Evolutionary conservation across 1,140 invertebrate species (phyloP).

Genomic region (Chironomus striatipennis): DNA sequence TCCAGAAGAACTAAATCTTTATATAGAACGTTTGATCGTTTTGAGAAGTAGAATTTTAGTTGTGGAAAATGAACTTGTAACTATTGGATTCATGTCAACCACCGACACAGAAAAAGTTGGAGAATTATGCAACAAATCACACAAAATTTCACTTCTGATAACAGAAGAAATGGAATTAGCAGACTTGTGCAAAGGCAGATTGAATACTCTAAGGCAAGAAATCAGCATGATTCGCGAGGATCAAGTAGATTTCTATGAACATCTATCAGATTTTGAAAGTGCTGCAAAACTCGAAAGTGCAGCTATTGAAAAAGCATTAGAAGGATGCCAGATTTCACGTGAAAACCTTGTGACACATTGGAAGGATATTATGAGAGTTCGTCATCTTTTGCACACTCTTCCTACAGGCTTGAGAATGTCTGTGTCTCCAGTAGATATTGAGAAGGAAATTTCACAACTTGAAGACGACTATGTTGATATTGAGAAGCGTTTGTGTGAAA

Average conservation of each 20-base stretch:
- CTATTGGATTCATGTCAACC: conserved; percentile 59
- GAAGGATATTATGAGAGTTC: conserved; percentile 63
- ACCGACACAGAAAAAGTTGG: conserved; percentile 67
- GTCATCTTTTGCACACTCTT: conserved; percentile 64
- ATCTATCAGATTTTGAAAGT: conserved; percentile 59
- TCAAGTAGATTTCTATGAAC: conserved; percentile 51
- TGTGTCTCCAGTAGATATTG: conserved; percentile 62
- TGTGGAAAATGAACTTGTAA: conserved; percentile 68
- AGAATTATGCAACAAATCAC: conserved; percentile 53
- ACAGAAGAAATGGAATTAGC: conserved; percentile 65
- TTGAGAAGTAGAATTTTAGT: conserved; percentile 60
- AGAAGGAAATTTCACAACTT: conserved; percentile 62
- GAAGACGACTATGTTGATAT: conserved; percentile 61
- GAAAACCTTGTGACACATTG: conserved; percentile 58
- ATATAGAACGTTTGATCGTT: conserved; percentile 68
- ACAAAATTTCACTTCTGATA: conserved; percentile 57
- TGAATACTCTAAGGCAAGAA: conserved; percentile 59
- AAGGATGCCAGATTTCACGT: conserved; percentile 54
- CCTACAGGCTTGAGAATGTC: conserved; percentile 60
- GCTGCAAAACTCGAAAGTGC: conserved; percentile 61
- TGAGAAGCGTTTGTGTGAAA: conserved; percentile 55
- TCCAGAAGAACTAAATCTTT: conserved; percentile 69
- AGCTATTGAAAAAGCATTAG: conserved; percentile 56
- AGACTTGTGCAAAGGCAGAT: conserved; percentile 56
- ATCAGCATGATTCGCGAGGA: conserved; percentile 54